Conservation (phyloP, 37 sponge, comb jelly and placozoan species). For the Tethya wilhelma region DNA sequence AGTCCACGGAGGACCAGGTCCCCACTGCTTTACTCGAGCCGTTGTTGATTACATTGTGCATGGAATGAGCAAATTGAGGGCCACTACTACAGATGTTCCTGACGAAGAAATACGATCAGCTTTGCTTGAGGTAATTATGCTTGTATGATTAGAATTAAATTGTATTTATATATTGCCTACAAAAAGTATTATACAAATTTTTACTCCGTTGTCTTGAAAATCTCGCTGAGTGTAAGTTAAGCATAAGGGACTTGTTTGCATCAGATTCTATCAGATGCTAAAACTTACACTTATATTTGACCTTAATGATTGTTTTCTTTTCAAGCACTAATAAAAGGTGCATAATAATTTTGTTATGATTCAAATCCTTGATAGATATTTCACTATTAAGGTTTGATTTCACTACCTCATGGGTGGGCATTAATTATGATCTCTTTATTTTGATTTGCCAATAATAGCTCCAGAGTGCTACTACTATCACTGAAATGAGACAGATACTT, state of each 20-base stretch:
- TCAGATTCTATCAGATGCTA: not conserved
- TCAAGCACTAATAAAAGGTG: no score
- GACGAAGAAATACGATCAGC: not conserved
- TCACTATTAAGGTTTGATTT: no score
- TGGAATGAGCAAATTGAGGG: not conserved
- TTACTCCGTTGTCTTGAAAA: no score
- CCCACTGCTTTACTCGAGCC: slow-evolving; percentile 3
- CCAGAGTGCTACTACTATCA: not conserved
- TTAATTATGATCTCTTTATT: no score
- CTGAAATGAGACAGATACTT: not conserved
- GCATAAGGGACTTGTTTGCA: not conserved
- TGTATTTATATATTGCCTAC: not conserved
- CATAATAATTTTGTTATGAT: no score
- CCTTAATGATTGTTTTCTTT: not conserved
- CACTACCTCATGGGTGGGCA: no score
- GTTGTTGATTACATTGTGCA: slow-evolving; percentile 10
- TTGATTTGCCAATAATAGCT: no score
- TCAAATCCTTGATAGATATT: no score
- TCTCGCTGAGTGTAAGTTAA: no score
- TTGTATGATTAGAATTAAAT: not conserved
- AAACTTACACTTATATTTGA: not conserved
- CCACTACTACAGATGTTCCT: not conserved
- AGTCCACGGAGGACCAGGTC: slow-evolving; percentile 27
- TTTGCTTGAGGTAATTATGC: not conserved
- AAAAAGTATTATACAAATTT: not conserved